Evolutionary conservation across 2,797 vertebrate genomes (phyloP).

Genomic region (Hirundo rustica): DNA sequence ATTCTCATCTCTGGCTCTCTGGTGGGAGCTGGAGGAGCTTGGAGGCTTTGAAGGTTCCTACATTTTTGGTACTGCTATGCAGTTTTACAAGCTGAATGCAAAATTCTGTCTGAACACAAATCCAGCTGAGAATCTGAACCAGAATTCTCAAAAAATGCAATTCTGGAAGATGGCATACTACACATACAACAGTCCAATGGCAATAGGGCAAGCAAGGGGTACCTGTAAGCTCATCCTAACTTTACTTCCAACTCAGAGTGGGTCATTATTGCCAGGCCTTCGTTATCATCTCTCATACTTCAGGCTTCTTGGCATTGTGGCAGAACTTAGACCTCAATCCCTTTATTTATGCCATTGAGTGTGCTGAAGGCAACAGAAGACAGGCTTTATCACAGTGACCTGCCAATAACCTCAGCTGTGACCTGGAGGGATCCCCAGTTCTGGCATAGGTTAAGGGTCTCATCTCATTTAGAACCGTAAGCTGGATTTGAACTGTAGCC

Average conservation of each 20-base stretch:
- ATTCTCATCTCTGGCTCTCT: conserved; percentile 33
- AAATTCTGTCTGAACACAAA: not conserved
- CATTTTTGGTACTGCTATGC: not conserved
- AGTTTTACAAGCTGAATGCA: not conserved
- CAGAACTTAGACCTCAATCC: not conserved
- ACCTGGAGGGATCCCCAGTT: conserved; percentile 52
- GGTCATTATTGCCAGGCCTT: not conserved
- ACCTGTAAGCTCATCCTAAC: not conserved
- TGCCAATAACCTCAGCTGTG: conserved; percentile 60
- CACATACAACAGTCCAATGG: not conserved
- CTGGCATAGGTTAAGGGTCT: conserved; percentile 58
- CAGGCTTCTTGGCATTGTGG: not conserved
- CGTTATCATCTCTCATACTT: not conserved
- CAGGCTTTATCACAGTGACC: conserved; percentile 42
- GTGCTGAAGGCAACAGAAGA: conserved; percentile 51
- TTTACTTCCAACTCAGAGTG: not conserved
- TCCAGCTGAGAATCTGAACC: not conserved
- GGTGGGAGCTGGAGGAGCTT: conserved; percentile 5
- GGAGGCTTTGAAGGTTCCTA: conserved; percentile 11
- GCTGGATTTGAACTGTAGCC: conserved; percentile 53
- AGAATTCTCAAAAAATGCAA: not conserved
- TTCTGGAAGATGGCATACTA: not conserved
- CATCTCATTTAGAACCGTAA: conserved; percentile 56
- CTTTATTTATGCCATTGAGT: conserved; percentile 27
- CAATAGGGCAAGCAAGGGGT: not conserved